Percentiles rank a stretch among this genome's conserved stretches.
phyloP scores from a whole-genome alignment of 2,113 vertebrate species.

The Tretioscincus oriximinensis region DNA sequence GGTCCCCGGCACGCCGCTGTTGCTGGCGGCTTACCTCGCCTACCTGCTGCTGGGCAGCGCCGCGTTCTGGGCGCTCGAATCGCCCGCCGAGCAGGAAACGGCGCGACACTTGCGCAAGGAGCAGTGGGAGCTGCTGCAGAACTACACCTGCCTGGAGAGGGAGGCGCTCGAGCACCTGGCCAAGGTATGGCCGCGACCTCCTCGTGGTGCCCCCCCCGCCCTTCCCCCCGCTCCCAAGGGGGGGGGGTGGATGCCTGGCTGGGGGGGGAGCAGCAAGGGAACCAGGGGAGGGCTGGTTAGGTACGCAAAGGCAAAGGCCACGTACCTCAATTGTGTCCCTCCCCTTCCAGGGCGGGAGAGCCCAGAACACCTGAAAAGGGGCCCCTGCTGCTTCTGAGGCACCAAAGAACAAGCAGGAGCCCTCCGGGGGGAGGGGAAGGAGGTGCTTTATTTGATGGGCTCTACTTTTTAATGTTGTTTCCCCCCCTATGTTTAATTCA shows the following conservation, averaged over 20 bases:
- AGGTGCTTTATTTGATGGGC: too few species aligned
- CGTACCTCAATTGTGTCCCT: too few species aligned
- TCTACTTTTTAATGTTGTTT: too few species aligned
- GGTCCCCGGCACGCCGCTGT: conserved; percentile 64
- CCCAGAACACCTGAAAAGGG: too few species aligned
- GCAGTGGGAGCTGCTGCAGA: conserved; percentile 67
- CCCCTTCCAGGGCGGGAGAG: too few species aligned
- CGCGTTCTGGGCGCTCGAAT: conserved; percentile 83
- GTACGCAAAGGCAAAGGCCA: not conserved
- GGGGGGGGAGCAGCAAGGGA: too few species aligned
- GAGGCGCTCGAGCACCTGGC: conserved; percentile 70
- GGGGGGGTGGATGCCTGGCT: not conserved
- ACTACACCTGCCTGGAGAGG: conserved; percentile 74
- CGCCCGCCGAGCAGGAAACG: conserved; percentile 53
- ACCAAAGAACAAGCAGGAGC: too few species aligned
- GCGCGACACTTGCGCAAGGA: conserved; percentile 50
- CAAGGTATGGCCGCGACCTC: conserved; percentile 69
- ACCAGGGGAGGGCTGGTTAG: too few species aligned
- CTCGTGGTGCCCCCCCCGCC: not conserved
- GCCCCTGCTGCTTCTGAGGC: too few species aligned
- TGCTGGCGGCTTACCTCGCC: conserved; percentile 73
- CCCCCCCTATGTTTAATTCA: too few species aligned
- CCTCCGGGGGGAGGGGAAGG: not conserved
- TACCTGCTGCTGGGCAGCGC: conserved; percentile 82
- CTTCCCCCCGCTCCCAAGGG: not conserved